A percentile compares a stretch with the other conserved stretches of the same genome.
phyloP scores from a whole-genome alignment of 2,888 invertebrate species.

The Dryobota labecula region DNA sequence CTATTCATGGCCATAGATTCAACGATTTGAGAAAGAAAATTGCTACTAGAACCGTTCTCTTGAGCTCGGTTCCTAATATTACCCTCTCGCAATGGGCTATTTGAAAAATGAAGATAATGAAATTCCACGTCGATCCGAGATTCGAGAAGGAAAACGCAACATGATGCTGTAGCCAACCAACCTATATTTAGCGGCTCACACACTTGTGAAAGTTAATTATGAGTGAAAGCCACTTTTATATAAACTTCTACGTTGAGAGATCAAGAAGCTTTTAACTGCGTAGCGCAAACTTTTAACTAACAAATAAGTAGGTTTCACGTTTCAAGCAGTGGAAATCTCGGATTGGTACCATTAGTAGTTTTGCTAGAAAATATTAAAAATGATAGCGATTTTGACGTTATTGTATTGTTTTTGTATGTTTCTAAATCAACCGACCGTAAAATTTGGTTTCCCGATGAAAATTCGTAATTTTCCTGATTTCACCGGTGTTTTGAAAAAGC shows the following conservation, averaged over 20 bases:
- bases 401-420: not conserved
- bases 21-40: slow-evolving; percentile 46
- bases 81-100: slow-evolving; percentile 45
- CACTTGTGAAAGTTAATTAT: slow-evolving; percentile 37
- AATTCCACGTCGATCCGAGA: slow-evolving; percentile 49
- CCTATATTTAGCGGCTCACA: slow-evolving; percentile 8
- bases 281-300: slow-evolving; percentile 21
- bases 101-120: slow-evolving; percentile 59
- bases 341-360: slow-evolving; percentile 19
- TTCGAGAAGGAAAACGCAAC: slow-evolving; percentile 40
- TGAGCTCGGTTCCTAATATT: slow-evolving; percentile 46
- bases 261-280: slow-evolving; percentile 13
- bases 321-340: slow-evolving; percentile 16
- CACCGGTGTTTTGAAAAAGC: not conserved
- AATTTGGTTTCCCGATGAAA: not conserved
- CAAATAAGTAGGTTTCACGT: slow-evolving; percentile 1
- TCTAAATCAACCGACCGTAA: not conserved
- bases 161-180: slow-evolving; percentile 3
- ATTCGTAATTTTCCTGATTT: not conserved
- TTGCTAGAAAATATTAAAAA: slow-evolving; percentile 6
- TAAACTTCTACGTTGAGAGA: slow-evolving; percentile 12
- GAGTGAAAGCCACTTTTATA: slow-evolving; percentile 28
- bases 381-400: not conserved
- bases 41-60: slow-evolving; percentile 32
- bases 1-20: slow-evolving; percentile 31